phyloP scores from a whole-genome alignment of 2,113 vertebrate genomes.

The Grallaria varia region DNA sequence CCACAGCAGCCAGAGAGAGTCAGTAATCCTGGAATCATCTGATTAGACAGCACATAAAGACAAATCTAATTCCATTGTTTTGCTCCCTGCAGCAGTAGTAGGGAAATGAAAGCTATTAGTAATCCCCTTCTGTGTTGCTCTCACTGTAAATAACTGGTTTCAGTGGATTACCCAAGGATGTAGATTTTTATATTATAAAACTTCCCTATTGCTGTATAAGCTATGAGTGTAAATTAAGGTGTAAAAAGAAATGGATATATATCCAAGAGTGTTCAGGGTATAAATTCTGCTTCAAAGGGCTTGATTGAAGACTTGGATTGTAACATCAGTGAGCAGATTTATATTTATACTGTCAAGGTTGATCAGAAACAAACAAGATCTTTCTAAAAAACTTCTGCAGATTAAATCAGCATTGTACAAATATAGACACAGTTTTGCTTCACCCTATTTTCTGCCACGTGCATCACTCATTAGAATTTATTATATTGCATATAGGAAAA shows the following conservation, averaged over 20 bases:
- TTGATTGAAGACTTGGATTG: not conserved
- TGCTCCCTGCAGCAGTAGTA: not conserved
- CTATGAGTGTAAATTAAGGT: not conserved
- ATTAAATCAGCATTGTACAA: not conserved
- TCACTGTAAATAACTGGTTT: slow-evolving; percentile 17
- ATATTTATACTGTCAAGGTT: not conserved
- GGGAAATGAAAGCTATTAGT: slow-evolving; percentile 27
- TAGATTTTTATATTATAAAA: slow-evolving; percentile 28
- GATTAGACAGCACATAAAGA: not conserved
- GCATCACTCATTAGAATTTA: not conserved
- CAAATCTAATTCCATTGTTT: slow-evolving; percentile 39
- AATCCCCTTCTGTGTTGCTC: slow-evolving; percentile 1
- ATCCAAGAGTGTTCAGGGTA: not conserved
- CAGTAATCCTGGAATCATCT: slow-evolving; percentile 10
- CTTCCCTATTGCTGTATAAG: not conserved
- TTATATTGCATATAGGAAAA: not conserved
- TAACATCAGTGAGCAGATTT: not conserved
- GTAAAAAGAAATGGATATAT: not conserved
- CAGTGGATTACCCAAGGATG: not conserved
- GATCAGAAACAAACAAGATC: slow-evolving; percentile 5
- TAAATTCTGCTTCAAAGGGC: not conserved
- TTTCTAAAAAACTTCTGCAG: not conserved
- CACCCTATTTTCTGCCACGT: not conserved
- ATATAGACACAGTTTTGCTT: not conserved
- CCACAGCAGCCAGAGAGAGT: not conserved